phyloP scores from a whole-genome alignment of 2,888 invertebrate species.

The Euzophera pinguis region DNA sequence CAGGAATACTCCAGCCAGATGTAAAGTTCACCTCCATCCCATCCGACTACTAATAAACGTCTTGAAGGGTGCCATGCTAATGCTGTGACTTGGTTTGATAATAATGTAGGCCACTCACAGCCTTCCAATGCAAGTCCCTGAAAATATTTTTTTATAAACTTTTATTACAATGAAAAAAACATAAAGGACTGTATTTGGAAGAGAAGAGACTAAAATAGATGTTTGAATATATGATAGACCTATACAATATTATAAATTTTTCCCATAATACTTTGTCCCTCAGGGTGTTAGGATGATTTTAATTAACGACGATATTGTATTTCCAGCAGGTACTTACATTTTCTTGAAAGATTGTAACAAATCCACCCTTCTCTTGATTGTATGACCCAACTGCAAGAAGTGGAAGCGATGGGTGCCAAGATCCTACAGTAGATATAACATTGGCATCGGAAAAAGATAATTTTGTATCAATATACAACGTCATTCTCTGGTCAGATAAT shows the following conservation, averaged over 20 bases:
- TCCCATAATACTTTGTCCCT: too few species aligned
- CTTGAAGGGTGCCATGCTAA: conserved; percentile 94
- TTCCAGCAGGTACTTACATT: conserved; percentile 83
- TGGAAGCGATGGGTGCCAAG: conserved; percentile 91
- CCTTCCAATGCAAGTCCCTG: conserved; percentile 88
- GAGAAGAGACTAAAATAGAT: too few species aligned
- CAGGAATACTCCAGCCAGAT: conserved; percentile 90
- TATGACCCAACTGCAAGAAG: conserved; percentile 92
- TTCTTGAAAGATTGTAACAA: conserved; percentile 93
- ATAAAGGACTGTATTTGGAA: too few species aligned
- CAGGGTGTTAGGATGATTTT: too few species aligned
- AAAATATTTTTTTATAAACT: conserved; percentile 23
- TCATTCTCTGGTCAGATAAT: too few species aligned
- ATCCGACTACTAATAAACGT: conserved; percentile 90
- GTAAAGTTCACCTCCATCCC: conserved; percentile 95
- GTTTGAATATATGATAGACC: too few species aligned
- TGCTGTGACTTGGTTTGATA: conserved; percentile 89
- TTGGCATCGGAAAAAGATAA: conserved; percentile 87
- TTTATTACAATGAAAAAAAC: too few species aligned
- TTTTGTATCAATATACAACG: conserved; percentile 90
- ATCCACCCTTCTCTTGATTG: conserved; percentile 93
- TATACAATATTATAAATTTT: too few species aligned
- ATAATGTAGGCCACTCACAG: conserved; percentile 86
- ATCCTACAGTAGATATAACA: conserved; percentile 88
- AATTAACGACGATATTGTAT: not conserved